Conservation (phyloP, 1,140 invertebrate genomes). For the Drosophila pallidifrons region DNA sequence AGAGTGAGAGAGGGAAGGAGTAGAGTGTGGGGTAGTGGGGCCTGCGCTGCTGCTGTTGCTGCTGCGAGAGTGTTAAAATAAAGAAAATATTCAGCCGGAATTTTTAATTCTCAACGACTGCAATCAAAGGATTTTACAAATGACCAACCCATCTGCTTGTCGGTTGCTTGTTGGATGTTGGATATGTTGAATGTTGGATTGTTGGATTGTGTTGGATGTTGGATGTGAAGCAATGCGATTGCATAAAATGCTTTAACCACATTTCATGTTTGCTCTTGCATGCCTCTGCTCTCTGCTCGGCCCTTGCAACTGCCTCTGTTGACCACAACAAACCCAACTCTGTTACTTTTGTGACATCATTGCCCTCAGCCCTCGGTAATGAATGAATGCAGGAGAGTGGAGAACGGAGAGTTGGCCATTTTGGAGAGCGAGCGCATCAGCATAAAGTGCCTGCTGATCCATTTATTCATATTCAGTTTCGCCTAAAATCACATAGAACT, state of each 20-base stretch:
- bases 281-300: neutral
- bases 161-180: slow-evolving; percentile 45
- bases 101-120: slow-evolving; percentile 60
- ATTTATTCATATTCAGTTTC: slow-evolving; percentile 54
- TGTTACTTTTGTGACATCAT: slow-evolving; percentile 48
- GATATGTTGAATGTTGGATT: slow-evolving; percentile 32
- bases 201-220: slow-evolving; percentile 24
- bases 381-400: neutral
- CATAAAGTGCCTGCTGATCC: slow-evolving; percentile 49
- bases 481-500: slow-evolving; percentile 48
- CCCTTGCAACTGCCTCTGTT: neutral
- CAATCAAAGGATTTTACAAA: slow-evolving; percentile 67
- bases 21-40: too few relatives aligned
- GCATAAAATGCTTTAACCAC: slow-evolving; percentile 63
- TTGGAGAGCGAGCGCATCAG: slow-evolving; percentile 2
- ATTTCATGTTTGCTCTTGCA: slow-evolving; percentile 51
- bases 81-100: slow-evolving; percentile 57
- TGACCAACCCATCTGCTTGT: slow-evolving; percentile 55
- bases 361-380: slow-evolving; percentile 17
- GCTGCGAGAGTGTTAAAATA: slow-evolving; percentile 45
- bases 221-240: slow-evolving; percentile 48
- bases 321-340: slow-evolving; percentile 35
- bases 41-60: too few relatives aligned
- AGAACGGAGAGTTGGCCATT: neutral
- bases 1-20: neutral